These are phyloP conservation scores for Agriotes lineatus DNA, from an alignment of 2,888 invertebrate genomes.

Conservation along the genomic window DNA sequence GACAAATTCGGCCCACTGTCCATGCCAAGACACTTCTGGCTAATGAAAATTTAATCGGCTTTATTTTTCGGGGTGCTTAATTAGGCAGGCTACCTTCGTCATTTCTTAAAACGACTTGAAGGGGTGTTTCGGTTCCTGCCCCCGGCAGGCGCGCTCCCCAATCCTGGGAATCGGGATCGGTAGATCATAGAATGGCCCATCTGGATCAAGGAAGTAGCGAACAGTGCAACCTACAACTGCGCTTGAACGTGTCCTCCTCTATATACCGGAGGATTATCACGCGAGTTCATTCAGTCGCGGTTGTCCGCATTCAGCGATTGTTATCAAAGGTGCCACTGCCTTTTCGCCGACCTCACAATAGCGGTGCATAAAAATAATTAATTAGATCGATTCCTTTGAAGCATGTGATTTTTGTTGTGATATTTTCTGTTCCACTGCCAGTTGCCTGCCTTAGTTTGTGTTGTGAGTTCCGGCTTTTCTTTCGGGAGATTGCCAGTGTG, in stretches of 20 bases:
- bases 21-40: slow-evolving; percentile 4
- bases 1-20: background rate
- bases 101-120: too few relatives aligned
- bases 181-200: slow-evolving; percentile 16
- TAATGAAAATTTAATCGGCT: slow-evolving; percentile 7
- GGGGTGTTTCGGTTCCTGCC: too few relatives aligned
- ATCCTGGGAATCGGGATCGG: background rate
- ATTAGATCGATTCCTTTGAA: slow-evolving; percentile 37
- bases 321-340: slow-evolving; percentile 45
- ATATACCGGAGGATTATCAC: slow-evolving; percentile 50
- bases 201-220: slow-evolving; percentile 36
- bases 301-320: slow-evolving; percentile 47
- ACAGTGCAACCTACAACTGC: slow-evolving; percentile 42
- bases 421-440: slow-evolving; percentile 43
- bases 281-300: slow-evolving; percentile 51
- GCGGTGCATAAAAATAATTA: slow-evolving; percentile 39
- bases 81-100: background rate
- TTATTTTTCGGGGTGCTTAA: background rate
- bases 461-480: slow-evolving; percentile 40
- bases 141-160: too few relatives aligned
- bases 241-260: slow-evolving; percentile 44
- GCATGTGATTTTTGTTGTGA: slow-evolving; percentile 50
- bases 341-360: slow-evolving; percentile 35
- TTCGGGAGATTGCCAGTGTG: slow-evolving; percentile 35
- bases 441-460: slow-evolving; percentile 37